Percentiles rank a stretch among this genome's conserved stretches.
These are phyloP conservation scores for Leptinotarsa defecta DNA, from an alignment of 1,140 invertebrate genomes.

Conservation along the genomic window DNA sequence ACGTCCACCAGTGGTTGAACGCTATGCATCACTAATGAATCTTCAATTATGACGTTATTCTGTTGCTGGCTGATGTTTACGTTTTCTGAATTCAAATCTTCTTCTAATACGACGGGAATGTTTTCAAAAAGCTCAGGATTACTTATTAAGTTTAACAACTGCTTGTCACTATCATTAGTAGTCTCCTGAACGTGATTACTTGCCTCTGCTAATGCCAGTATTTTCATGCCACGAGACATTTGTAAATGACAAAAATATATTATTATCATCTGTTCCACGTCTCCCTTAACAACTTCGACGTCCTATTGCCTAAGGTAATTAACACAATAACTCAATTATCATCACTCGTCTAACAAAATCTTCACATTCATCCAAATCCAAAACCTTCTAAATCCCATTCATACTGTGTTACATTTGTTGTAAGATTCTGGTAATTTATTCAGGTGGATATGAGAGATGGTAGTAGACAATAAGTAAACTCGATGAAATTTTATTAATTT, in stretches of 20 bases:
- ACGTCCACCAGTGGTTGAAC: background rate
- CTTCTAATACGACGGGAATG: background rate
- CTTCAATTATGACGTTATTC: background rate
- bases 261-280: background rate
- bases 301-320: constrained; percentile 1
- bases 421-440: too few relatives aligned
- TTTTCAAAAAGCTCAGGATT: background rate
- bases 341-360: background rate
- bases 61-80: background rate
- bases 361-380: background rate
- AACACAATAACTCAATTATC: background rate
- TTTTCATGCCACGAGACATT: background rate
- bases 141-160: background rate
- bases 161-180: background rate
- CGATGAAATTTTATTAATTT: too few relatives aligned
- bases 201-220: background rate
- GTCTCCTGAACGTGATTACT: constrained; percentile 1
- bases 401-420: background rate
- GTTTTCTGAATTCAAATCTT: background rate
- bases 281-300: background rate
- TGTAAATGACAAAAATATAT: background rate
- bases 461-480: too few relatives aligned
- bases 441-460: too few relatives aligned
- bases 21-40: background rate
- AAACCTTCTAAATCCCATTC: background rate